Evolutionary conservation across 2,888 invertebrate species (phyloP), one percentile per base, ranked within the genome.

Genomic region (Troides oblongomaculatus): DNA sequence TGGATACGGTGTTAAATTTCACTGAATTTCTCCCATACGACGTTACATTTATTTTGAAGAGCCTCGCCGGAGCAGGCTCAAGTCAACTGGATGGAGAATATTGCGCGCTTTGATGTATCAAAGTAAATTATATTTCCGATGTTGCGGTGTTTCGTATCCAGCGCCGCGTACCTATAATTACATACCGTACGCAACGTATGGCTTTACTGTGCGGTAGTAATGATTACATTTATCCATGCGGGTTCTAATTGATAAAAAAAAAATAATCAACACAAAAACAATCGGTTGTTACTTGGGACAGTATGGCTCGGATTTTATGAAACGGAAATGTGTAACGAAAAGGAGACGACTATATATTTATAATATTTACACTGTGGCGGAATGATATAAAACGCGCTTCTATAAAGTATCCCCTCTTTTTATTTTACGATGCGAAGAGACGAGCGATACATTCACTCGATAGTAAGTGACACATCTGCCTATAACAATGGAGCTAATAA

Each of bases 41-140:
- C 70, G 72, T 72, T 72, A 73, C 73, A 74, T 76, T 75, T 74
- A 76, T 75, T 75, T 77, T 71, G 72, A 74, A 73, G 73, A 74
- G 71, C 73, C 73, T 72, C 70, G 71, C 71, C 66, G 67, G 62
- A 69, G 72, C 67, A 25, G 74, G 75, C 76, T 76, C 75, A 72
- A 74, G 72, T 74, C 74, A 77, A 76, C 72, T 79, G 77, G 80
- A 79, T 75, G 74, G 75, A 71, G 75, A 77, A 80, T 78, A 77
- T 79, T 75, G 74, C 72, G 75, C 74, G 74, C 77, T 83, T 84
- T 81, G 81, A 83, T 79, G 77, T 83, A 80, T 80, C 82, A 82
- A 82, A 81, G 84, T 74, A 78, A 81, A 83, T 81, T 81, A 76
- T 80, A 78, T 81, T 79, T 77, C 77, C 77, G 77, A 74, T 74